Evolutionary conservation across 2,113 vertebrate species (phyloP).

Genomic region (Neolamprologus ventralis): DNA sequence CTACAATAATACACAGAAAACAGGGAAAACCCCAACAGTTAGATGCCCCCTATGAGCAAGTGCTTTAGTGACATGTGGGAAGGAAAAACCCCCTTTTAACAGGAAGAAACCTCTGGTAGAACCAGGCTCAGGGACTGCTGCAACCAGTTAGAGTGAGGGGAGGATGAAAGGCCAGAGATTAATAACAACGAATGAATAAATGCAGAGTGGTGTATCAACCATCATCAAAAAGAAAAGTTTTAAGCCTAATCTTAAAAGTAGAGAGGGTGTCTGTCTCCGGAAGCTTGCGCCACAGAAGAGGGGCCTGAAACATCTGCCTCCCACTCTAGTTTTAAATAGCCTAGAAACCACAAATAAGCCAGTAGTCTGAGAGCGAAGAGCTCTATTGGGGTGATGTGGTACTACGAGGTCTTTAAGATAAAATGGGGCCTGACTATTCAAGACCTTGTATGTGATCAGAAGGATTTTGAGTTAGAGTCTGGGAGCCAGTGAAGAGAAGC

Average conservation of each 20-base stretch:
- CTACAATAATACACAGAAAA: background rate
- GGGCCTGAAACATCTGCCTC: background rate
- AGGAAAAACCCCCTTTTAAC: background rate
- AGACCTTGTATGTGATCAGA: background rate
- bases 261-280: background rate
- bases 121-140: background rate
- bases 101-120: background rate
- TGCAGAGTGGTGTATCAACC: background rate
- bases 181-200: background rate
- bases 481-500: background rate
- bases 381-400: background rate
- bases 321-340: background rate
- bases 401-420: background rate
- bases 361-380: background rate
- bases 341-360: background rate
- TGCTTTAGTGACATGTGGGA: background rate
- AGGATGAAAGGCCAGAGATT: background rate
- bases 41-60: background rate
- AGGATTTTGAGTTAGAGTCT: background rate
- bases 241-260: background rate
- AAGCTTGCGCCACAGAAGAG: background rate
- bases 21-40: background rate
- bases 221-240: background rate
- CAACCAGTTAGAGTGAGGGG: background rate
- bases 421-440: background rate